Evolutionary conservation across 2,888 invertebrate species (phyloP).

Genomic region (Odontothrips loti): DNA sequence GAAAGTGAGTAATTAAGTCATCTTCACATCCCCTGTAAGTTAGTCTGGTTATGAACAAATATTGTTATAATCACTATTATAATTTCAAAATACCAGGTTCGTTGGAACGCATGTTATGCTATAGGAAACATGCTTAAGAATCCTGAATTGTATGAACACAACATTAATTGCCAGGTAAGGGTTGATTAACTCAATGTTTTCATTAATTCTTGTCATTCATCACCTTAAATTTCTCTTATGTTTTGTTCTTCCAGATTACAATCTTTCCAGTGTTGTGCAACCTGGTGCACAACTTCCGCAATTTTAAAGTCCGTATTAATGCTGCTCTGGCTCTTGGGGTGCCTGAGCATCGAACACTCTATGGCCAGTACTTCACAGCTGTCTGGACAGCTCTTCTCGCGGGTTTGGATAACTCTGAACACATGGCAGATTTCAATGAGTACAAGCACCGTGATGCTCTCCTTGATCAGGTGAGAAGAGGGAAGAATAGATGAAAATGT

Average conservation of each 20-base stretch:
- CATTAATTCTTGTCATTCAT: not conserved
- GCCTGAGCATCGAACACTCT: conserved; percentile 57
- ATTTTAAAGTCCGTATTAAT: conserved; percentile 87
- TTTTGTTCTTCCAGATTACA: conserved; percentile 50
- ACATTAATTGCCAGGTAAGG: conserved; percentile 53
- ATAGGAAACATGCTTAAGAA: conserved; percentile 69
- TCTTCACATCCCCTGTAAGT: not conserved
- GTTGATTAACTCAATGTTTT: conserved; percentile 27
- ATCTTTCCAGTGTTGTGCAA: conserved; percentile 62
- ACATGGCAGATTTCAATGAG: conserved; percentile 76
- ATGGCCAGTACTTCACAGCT: conserved; percentile 56
- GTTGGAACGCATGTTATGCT: conserved; percentile 91
- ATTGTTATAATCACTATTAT: not conserved
- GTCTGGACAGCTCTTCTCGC: conserved; percentile 69
- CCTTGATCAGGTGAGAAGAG: conserved; percentile 61
- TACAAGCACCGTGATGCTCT: conserved; percentile 80
- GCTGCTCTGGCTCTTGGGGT: conserved; percentile 71
- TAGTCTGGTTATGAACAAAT: not conserved
- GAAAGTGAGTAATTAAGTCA: conserved; percentile 51
- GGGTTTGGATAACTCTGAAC: conserved; percentile 72
- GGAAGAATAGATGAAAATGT: not conserved
- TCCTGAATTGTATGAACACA: conserved; percentile 42
- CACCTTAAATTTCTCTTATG: not conserved
- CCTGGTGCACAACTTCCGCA: conserved; percentile 67
- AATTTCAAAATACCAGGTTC: conserved; percentile 48